Evolutionary conservation across 2,797 vertebrate species (phyloP).

Genomic region (Monodelphis domestica): DNA sequence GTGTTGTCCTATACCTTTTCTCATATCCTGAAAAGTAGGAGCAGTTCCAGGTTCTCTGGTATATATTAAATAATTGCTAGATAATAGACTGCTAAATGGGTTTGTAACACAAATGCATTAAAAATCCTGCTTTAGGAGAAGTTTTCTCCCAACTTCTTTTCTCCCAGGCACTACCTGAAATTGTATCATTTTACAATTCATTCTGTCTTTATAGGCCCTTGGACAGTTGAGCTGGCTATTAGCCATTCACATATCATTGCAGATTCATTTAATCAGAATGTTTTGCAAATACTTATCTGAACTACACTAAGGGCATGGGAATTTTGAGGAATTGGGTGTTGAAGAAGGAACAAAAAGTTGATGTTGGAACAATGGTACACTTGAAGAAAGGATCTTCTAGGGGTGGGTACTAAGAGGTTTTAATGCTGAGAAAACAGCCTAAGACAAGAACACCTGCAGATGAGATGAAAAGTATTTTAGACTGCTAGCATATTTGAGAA

Average conservation of each 20-base stretch:
- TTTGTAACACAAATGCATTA: background rate
- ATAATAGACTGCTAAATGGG: background rate
- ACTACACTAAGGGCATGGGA: background rate
- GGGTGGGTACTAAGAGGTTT: background rate
- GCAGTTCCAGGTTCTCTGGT: background rate
- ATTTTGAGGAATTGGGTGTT: background rate
- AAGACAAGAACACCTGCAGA: background rate
- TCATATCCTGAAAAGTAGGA: rapidly evolving
- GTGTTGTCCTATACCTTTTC: background rate
- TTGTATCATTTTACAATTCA: background rate
- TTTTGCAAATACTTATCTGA: background rate
- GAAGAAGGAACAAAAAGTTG: background rate
- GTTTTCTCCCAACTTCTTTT: background rate
- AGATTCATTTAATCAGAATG: background rate
- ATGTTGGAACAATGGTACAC: background rate
- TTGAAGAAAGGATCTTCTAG: background rate
- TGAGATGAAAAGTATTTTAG: background rate
- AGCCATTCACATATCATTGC: background rate
- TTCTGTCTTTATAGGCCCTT: background rate
- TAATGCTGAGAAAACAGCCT: background rate
- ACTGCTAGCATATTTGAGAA: background rate
- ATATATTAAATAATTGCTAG: background rate
- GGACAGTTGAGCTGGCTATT: background rate
- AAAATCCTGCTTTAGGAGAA: background rate
- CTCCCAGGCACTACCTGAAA: background rate